Percentiles rank a stretch among this genome's conserved stretches.
Conservation (phyloP, 1,140 invertebrate genomes). For the Psix sp. region DNA sequence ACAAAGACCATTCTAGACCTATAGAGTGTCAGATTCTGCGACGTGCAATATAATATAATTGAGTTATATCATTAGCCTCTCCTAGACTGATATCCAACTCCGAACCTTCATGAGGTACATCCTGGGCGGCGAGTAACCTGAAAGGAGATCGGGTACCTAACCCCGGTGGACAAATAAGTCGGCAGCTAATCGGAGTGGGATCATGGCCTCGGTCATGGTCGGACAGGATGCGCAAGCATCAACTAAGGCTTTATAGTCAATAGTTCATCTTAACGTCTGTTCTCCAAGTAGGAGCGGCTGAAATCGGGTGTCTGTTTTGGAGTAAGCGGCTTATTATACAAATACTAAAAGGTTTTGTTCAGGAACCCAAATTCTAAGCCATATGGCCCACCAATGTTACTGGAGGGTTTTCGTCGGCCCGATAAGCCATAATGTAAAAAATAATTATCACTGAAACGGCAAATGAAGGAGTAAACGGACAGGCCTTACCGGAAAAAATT, state of each 20-base stretch:
- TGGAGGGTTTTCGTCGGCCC: background rate
- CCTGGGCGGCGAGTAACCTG: background rate
- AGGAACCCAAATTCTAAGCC: background rate
- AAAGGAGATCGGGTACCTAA: background rate
- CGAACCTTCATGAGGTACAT: background rate
- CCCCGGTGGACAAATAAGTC: background rate
- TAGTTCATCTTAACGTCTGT: too few species aligned
- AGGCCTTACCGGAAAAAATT: background rate
- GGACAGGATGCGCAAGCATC: too few species aligned
- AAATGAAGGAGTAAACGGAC: background rate
- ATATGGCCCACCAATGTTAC: background rate
- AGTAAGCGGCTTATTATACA: background rate
- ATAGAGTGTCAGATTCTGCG: background rate
- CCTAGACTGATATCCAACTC: background rate
- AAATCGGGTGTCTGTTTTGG: background rate
- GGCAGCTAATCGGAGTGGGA: background rate
- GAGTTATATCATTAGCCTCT: background rate
- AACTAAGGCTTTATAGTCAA: too few species aligned
- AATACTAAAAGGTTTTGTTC: background rate
- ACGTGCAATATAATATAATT: background rate
- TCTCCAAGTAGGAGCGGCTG: too few species aligned
- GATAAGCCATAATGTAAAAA: slow-evolving; percentile 2
- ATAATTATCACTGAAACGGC: slow-evolving; percentile 1
- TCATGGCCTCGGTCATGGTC: background rate
- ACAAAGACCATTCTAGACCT: too few species aligned